Base-by-base conservation (phyloP, 2,888 invertebrate genomes). In the Pammene aurita region DNA sequence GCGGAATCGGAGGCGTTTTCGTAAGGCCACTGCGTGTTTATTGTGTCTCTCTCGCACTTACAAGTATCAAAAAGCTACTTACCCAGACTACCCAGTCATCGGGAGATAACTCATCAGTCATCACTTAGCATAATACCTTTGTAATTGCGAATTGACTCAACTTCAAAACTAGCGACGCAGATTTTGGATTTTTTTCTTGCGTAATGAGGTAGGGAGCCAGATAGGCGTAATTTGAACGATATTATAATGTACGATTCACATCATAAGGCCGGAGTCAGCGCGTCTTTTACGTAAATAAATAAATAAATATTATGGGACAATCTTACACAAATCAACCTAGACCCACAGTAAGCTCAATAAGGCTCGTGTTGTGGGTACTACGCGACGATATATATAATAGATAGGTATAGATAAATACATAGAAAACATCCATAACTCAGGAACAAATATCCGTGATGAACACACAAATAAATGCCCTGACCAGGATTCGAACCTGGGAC, bases 211-310 rank as follows among this genome's bases (percentile, higher is more conserved):
- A 0, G 38, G 10, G 38, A 16, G 48, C 2, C 41, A 34, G 26
- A n/a, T 41, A 50, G 16, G 46, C 9, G 48, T 61, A 60, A 10
- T 52, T 61, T 35, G n/a, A 61, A 16, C 48, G 62, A 62, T 62
- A 62, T 62, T 62, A 62, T 26, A 62, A 26, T 26, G 26, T 26
- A 26, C 26, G 26, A 26, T 26, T 26, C 26, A 26, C 26, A 26
- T 26, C 26, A 26, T 26, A 26, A 1, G 26, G 26, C 26, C 26
- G 26, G 26, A 4, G 26, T 1, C 26, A 26, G 26, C 26, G 26
- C 26, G 26, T 26, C 26, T 26, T n/a, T n/a, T n/a, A n/a, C n/a
- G n/a, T n/a, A n/a, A n/a, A n/a, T n/a, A n/a, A n/a, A n/a, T n/a
- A n/a, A n/a, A n/a, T n/a, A n/a, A n/a, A n/a, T n/a, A n/a, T n/a